Base-by-base conservation (phyloP, 2,888 invertebrate species). In the Chrysolina oricalcia region DNA sequence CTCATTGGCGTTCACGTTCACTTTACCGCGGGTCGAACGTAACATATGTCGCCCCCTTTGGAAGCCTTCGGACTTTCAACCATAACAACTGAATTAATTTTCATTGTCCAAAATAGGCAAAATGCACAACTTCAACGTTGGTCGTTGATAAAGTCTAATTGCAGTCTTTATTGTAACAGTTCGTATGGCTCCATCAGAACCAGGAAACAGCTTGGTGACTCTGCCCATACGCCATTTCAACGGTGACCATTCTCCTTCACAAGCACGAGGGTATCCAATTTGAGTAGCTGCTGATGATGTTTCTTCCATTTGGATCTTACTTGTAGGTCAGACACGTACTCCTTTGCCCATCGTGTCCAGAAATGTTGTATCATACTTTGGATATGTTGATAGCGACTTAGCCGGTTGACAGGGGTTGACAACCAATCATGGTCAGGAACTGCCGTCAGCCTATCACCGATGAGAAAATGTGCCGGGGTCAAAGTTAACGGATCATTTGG, bases 231-330 rank as follows among this genome's bases (percentile, higher is more conserved):
- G 19, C 72, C 75, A 75, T 19, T 75, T 75, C 53, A 75, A 46
- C 48, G 72, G 71, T 21, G 77, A 43, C 72, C 74, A 69, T 77
- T 72, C 63, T 74, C 74, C 40, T 72, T 77, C 13, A 74, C 62
- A 17, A 77, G 17, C 5, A 74, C 72, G 6, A 74, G 59, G n/a
- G 50, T 50, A 48, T 64, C 74, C 10, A 69, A 69, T 74, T 77
- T 71, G 19, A 76, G 43, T 21, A 27, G 35, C 67, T 68, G 41
- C 17, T n/a, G n/a, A n/a, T n/a, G n/a, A n/a, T n/a, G n/a, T n/a
- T n/a, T n/a, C n/a, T n/a, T n/a, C n/a, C n/a, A n/a, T n/a, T n/a
- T n/a, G n/a, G n/a, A n/a, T n/a, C n/a, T n/a, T n/a, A n/a, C n/a
- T n/a, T n/a, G n/a, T n/a, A n/a, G n/a, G n/a, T n/a, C n/a, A n/a